A percentile compares a stretch with the other conserved stretches of the same genome.
phyloP scores from a whole-genome alignment of 2,797 vertebrate genomes.

The Poeciliopsis gracilis region DNA sequence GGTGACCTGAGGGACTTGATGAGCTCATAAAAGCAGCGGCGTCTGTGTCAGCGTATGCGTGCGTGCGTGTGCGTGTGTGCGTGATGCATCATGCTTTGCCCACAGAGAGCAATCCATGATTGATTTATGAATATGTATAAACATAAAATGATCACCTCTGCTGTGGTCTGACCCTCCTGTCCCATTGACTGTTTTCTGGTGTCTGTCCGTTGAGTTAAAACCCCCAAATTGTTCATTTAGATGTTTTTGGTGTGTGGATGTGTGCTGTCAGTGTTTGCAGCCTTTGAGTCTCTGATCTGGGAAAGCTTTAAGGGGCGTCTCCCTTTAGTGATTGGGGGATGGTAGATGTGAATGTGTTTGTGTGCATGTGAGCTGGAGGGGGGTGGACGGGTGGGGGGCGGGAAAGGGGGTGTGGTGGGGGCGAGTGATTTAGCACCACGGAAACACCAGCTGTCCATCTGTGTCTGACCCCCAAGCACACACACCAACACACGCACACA shows the following conservation, averaged over 20 bases:
- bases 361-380: slow-evolving; percentile 79
- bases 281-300: slow-evolving; percentile 67
- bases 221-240: slow-evolving; percentile 7
- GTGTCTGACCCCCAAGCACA: slow-evolving; percentile 80
- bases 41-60: slow-evolving; percentile 20
- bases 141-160: slow-evolving; percentile 62
- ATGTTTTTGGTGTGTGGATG: slow-evolving; percentile 42
- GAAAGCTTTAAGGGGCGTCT: slow-evolving; percentile 77
- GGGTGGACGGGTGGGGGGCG: slow-evolving; percentile 87
- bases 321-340: slow-evolving; percentile 69
- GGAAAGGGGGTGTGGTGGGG: slow-evolving; percentile 87
- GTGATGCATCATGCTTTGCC: slow-evolving; percentile 29
- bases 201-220: slow-evolving; percentile 39
- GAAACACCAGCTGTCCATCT: slow-evolving; percentile 99
- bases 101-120: slow-evolving; percentile 44
- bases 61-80: slow-evolving; percentile 29
- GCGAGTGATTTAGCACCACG: slow-evolving; percentile 98
- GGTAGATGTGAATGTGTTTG: slow-evolving; percentile 63
- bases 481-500: slow-evolving; percentile 44
- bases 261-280: slow-evolving; percentile 43
- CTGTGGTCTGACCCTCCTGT: slow-evolving; percentile 45
- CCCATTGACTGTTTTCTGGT: slow-evolving; percentile 42
- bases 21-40: slow-evolving; percentile 74
- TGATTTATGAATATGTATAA: slow-evolving; percentile 68
- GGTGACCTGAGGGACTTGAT: slow-evolving; percentile 79